phyloP scores from a whole-genome alignment of 2,113 vertebrate genomes.

The Rhabdornis inornatus region DNA sequence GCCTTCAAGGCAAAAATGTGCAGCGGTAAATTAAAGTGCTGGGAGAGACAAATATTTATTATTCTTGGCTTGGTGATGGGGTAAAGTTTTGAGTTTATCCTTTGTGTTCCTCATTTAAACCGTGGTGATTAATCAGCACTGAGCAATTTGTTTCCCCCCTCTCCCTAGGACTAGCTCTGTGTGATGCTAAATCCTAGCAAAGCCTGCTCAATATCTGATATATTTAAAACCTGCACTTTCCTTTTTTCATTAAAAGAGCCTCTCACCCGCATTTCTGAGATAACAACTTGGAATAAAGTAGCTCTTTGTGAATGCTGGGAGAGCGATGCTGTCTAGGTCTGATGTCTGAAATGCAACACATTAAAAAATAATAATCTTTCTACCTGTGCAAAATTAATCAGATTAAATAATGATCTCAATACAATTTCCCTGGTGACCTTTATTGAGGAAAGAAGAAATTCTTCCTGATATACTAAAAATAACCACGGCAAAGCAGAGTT shows the following conservation, averaged over 20 bases:
- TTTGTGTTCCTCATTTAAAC: not conserved
- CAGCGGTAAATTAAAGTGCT: not conserved
- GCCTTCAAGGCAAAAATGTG: not conserved
- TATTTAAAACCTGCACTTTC: not conserved
- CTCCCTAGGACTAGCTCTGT: not conserved
- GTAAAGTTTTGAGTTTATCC: not conserved
- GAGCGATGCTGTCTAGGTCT: not conserved
- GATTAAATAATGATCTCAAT: not conserved
- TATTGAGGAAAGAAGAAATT: not conserved
- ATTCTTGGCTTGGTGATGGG: not conserved
- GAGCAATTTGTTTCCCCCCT: not conserved
- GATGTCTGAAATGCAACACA: not conserved
- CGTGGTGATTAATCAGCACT: not conserved
- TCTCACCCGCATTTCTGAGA: not conserved
- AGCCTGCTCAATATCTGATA: not conserved
- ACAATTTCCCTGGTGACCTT: not conserved
- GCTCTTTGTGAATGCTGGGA: not conserved
- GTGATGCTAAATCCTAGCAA: not conserved
- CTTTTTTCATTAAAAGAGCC: not conserved
- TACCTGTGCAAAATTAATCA: conserved; percentile 14
- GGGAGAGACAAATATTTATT: not conserved
- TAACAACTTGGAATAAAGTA: not conserved
- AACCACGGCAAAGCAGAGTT: not conserved
- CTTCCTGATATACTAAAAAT: not conserved
- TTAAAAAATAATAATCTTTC: not conserved